These are phyloP conservation scores for Xiphophorus hellerii DNA, from an alignment of 2,113 vertebrate species.

Conservation along the genomic window DNA sequence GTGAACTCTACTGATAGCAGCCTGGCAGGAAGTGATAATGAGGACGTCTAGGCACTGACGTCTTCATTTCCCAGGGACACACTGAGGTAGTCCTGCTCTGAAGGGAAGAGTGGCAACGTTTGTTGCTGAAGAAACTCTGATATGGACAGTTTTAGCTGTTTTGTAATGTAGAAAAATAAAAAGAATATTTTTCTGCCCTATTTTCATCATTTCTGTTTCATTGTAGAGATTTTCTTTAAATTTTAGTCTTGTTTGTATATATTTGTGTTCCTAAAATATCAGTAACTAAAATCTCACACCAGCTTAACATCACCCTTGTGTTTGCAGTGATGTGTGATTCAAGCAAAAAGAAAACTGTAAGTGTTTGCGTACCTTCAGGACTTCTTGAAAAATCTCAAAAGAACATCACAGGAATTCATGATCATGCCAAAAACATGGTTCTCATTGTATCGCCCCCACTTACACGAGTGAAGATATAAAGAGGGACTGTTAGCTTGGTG, in stretches of 20 bases:
- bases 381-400: neutral
- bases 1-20: constrained; percentile 90
- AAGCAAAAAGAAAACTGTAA: neutral
- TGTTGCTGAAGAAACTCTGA: neutral
- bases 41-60: constrained; percentile 74
- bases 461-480: neutral
- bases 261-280: neutral
- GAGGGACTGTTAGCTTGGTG: neutral
- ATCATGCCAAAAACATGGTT: neutral
- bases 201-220: constrained; percentile 33
- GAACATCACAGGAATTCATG: neutral
- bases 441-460: neutral
- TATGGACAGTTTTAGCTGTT: constrained; percentile 34
- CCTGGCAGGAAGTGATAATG: constrained; percentile 87
- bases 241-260: neutral
- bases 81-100: constrained; percentile 1
- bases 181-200: constrained; percentile 25
- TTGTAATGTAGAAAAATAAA: constrained; percentile 61
- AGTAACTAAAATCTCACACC: too few relatives aligned
- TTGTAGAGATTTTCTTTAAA: neutral
- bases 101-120: constrained; percentile 18
- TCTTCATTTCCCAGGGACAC: neutral
- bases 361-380: neutral
- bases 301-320: neutral
- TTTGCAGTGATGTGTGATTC: neutral